Evolutionary conservation across 2,888 invertebrate genomes (phyloP), one percentile per base, ranked within the genome.

Genomic region (Caenorhabditis plicata): DNA sequence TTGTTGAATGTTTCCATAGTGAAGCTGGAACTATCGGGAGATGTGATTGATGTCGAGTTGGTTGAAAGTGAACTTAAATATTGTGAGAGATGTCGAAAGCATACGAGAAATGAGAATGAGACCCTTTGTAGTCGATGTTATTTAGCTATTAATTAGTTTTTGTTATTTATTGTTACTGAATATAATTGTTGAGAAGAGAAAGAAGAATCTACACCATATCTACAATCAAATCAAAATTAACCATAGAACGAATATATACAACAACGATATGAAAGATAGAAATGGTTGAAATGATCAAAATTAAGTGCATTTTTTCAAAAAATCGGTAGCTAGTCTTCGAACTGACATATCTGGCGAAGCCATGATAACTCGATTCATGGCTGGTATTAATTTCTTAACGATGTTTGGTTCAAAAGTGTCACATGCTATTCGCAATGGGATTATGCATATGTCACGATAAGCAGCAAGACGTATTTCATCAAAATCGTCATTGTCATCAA

Each of bases 41-140:
- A 32, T 19, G 22, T 25, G 5, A 22, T 22, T 2, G 15, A 35
- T 13, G 46, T 65, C 3, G 41, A 52, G 22, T 27, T 64, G 4
- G 33, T 43, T 0, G 45, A 56, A 15, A 54, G 57, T 27, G 4
- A 19, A 9, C 31, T 44, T 4, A 36, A 33, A 26, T 61, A 50
- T 39, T 71, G 71, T 42, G 64, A 61, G 19, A 48, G 71, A 41
- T 71, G 71, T 41, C 47, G 71, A 11, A 64, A 60, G 23, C 58
- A 62, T 41, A 66, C 52, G n/a, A 15, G 71, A n/a, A 36, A 33
- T 8, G 35, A 25, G 3, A 32, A 29, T 8, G 58, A 58, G 2
- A 17, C 31, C 3, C 22, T 58, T n/a, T 58, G 58, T 19, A 22
- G 23, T 32, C 39, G 58, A 29, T 58, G 58, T 27, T 17, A 39